phyloP scores from a whole-genome alignment of 2,113 vertebrate genomes.

The Lampris incognitus region DNA sequence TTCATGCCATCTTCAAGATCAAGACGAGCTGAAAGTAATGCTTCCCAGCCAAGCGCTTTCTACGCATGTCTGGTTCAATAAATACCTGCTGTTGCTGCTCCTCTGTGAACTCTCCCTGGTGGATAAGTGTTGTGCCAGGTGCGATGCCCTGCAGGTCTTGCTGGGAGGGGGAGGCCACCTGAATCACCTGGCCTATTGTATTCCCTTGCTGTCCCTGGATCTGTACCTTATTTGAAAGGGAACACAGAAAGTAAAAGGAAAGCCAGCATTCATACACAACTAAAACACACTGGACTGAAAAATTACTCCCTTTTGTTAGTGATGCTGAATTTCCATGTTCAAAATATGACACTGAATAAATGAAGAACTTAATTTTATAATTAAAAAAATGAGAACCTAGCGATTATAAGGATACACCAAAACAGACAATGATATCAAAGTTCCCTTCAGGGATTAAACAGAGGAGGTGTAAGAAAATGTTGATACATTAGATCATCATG shows the following conservation, averaged over 20 bases:
- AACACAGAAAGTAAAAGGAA: neutral
- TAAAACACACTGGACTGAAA: too few relatives aligned
- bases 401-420: too few relatives aligned
- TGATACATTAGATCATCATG: too few relatives aligned
- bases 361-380: too few relatives aligned
- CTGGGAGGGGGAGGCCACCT: slow-evolving; percentile 87
- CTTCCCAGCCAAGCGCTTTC: neutral
- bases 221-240: slow-evolving; percentile 83
- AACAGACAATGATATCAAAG: too few relatives aligned
- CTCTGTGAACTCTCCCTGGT: slow-evolving; percentile 92
- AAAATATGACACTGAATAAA: too few relatives aligned
- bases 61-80: neutral
- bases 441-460: too few relatives aligned
- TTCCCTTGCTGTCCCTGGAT: slow-evolving; percentile 93
- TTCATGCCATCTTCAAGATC: neutral
- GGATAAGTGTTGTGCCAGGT: slow-evolving; percentile 89
- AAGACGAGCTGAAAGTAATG: neutral
- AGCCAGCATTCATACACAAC: neutral
- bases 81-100: slow-evolving; percentile 94
- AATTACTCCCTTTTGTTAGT: too few relatives aligned
- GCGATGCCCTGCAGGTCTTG: slow-evolving; percentile 91
- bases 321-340: too few relatives aligned
- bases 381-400: too few relatives aligned
- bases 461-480: too few relatives aligned
- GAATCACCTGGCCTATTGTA: slow-evolving; percentile 85